phyloP scores from a whole-genome alignment of 2,888 invertebrate genomes.

The Drosophila suboccidentalis region DNA sequence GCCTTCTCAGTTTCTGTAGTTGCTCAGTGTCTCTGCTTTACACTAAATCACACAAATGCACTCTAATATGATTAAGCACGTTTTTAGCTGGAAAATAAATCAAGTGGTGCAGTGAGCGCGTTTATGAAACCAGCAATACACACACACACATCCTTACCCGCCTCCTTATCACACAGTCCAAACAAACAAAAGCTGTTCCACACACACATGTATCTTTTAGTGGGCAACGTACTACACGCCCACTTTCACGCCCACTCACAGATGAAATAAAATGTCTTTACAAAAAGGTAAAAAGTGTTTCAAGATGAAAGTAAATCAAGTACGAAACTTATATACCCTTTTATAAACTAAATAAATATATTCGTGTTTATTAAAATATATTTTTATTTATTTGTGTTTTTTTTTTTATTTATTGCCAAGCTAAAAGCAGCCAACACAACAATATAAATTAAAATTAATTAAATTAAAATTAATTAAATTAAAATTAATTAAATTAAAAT shows the following conservation, averaged over 20 bases:
- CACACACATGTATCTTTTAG: conserved; percentile 19
- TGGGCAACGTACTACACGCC: conserved; percentile 2
- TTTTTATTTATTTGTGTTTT: no score
- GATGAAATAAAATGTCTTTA: conserved; percentile 52
- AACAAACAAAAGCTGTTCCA: conserved; percentile 67
- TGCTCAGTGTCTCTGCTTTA: conserved; percentile 43
- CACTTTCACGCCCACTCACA: not conserved
- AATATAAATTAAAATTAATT: no score
- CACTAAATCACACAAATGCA: conserved; percentile 80
- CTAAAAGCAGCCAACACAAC: no score
- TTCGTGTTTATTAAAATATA: not conserved
- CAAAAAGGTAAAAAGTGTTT: conserved; percentile 24
- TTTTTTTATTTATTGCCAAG: no score
- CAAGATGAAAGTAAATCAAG: conserved; percentile 18
- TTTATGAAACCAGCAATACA: conserved; percentile 59
- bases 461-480: no score
- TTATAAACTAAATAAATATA: not conserved
- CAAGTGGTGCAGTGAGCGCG: conserved; percentile 69
- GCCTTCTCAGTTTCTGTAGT: conserved; percentile 19
- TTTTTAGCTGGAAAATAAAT: conserved; percentile 81
- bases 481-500: no score
- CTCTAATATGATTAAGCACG: conserved; percentile 83
- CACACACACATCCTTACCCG: conserved; percentile 11
- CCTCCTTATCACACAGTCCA: conserved; percentile 8
- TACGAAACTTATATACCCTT: conserved; percentile 37